Evolutionary conservation across 2,113 vertebrate species (phyloP).

Genomic region (Alaudala cheleensis): DNA sequence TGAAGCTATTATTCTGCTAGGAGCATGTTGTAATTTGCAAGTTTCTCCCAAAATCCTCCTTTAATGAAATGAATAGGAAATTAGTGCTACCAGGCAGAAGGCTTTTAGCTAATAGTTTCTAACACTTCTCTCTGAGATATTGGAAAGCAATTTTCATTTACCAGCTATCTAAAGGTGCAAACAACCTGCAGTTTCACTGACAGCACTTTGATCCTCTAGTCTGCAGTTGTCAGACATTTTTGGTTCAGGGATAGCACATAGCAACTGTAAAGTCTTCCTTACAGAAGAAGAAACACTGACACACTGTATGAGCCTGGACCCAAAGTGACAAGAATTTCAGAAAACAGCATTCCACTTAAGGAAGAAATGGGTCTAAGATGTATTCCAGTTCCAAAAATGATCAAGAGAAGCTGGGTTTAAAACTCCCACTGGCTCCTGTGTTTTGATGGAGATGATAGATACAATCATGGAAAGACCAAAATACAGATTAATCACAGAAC

Average conservation of each 20-base stretch:
- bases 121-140: constrained; percentile 49
- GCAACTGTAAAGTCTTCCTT: not conserved
- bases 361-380: not conserved
- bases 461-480: not conserved
- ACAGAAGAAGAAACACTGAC: not conserved
- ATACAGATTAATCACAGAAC: not conserved
- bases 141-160: constrained; percentile 61
- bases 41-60: constrained; percentile 62
- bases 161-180: constrained; percentile 51
- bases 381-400: not conserved
- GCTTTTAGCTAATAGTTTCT: constrained; percentile 66
- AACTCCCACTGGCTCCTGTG: not conserved
- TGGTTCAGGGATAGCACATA: not conserved
- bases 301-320: not conserved
- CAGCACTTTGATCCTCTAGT: constrained; percentile 7
- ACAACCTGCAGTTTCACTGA: constrained; percentile 16
- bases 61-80: constrained; percentile 77
- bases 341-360: not conserved
- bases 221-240: not conserved
- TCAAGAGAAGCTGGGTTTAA: not conserved
- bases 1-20: constrained; percentile 71
- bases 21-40: constrained; percentile 71
- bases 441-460: not conserved
- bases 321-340: not conserved
- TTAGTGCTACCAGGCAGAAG: constrained; percentile 70